A percentile compares a stretch with the other conserved stretches of the same genome.
Evolutionary conservation across 1,140 invertebrate genomes (phyloP).

Genomic region (Colletes gigas): DNA sequence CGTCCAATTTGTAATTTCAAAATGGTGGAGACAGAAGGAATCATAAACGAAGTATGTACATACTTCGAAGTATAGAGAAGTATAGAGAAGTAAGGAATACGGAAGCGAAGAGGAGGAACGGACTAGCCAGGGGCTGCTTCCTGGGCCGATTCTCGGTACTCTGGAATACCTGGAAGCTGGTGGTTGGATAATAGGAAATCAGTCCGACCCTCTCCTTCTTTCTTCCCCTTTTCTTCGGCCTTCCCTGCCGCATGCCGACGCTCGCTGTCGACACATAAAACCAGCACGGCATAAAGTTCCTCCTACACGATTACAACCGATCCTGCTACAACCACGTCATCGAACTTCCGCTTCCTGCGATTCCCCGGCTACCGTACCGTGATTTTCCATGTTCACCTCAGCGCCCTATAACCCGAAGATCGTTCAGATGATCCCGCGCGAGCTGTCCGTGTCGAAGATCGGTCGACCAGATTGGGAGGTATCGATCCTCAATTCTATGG

Average conservation of each 20-base stretch:
- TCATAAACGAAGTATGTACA: not conserved
- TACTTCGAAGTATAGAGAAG: not conserved
- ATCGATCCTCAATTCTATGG: conserved; percentile 46
- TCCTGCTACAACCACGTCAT: conserved; percentile 16
- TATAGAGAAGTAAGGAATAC: not conserved
- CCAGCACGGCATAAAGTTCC: conserved; percentile 38
- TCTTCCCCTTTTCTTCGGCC: conserved; percentile 10
- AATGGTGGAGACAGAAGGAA: not conserved
- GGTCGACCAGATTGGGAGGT: conserved; percentile 14
- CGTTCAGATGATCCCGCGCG: conserved; percentile 27
- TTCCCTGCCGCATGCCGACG: not conserved
- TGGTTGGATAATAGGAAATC: conserved; percentile 56
- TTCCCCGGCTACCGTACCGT: conserved; percentile 22
- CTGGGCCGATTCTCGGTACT: conserved; percentile 41
- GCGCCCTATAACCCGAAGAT: not conserved
- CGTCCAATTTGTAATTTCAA: conserved; percentile 31
- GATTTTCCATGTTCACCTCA: conserved; percentile 11
- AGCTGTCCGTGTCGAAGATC: conserved; percentile 41
- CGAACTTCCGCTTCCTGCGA: conserved; percentile 51
- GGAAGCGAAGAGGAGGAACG: not conserved
- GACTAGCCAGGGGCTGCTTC: conserved; percentile 50
- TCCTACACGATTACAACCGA: conserved; percentile 39
- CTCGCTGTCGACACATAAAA: conserved; percentile 53
- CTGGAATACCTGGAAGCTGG: conserved; percentile 40
- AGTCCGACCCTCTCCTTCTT: conserved; percentile 33